Conservation (phyloP, 2,113 vertebrate genomes). For the Agapornis roseicollis region DNA sequence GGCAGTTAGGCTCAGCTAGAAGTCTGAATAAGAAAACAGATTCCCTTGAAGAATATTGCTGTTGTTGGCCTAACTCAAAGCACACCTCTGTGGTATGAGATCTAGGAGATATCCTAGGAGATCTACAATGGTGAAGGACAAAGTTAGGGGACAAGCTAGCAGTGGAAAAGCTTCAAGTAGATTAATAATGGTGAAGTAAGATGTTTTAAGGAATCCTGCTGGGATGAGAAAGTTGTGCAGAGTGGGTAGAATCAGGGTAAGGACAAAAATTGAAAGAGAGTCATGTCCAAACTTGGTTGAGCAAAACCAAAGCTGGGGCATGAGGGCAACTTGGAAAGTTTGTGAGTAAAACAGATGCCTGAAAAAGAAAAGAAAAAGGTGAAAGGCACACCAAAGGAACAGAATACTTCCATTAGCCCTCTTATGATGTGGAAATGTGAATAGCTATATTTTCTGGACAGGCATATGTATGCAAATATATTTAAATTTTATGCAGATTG, state of each 20-base stretch:
- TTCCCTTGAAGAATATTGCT: background rate
- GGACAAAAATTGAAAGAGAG: background rate
- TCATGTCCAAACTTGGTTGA: background rate
- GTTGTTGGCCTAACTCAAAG: background rate
- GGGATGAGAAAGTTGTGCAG: background rate
- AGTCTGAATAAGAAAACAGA: constrained; percentile 17
- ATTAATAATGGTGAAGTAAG: background rate
- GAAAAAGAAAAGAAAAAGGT: background rate
- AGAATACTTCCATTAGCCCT: constrained; percentile 11
- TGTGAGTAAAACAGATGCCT: background rate
- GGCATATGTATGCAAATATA: constrained; percentile 53
- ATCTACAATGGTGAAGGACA: background rate
- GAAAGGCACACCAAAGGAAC: background rate
- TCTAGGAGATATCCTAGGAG: background rate
- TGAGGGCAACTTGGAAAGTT: background rate
- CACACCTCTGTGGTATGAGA: background rate
- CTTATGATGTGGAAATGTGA: constrained; percentile 52
- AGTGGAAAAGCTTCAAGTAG: background rate
- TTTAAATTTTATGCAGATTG: constrained; percentile 68
- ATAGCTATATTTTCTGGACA: constrained; percentile 42
- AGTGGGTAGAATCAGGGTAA: background rate
- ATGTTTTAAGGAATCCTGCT: background rate
- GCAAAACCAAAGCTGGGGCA: background rate
- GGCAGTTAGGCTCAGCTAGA: constrained; percentile 41
- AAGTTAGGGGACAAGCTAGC: background rate